Base-by-base conservation (phyloP, 2,113 vertebrate species). In the Coreoperca whiteheadi region DNA sequence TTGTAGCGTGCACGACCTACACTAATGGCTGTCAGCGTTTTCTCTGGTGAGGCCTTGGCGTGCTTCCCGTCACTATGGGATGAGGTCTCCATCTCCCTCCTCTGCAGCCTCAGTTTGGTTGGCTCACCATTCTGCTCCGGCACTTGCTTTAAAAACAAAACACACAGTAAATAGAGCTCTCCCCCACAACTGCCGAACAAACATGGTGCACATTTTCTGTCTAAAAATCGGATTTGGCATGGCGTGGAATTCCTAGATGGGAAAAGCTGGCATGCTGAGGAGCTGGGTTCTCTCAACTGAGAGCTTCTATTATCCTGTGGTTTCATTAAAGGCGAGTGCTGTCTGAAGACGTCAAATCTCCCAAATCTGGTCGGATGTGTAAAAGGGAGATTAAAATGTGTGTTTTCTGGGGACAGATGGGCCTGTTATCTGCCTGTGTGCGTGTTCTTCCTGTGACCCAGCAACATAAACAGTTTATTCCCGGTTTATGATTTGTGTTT, bases 11-110 rank as follows among this genome's bases (percentile, higher is more conserved):
- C 9, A 4, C 4, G 57, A 89, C 91, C 23, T 84, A 89, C 87
- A 4, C 2, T 68, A 41, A 75, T 51, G 61, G 56, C 25, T 80
- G 93, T 95, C 91, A 96, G 95, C 88, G 82, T 94, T 74, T 96
- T 96, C 84, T 97, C 95, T 25, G 96, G 95, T 3, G 97, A 94
- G 74, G 92, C 93, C 88, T 96, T 95, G 79, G 93, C 91, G 74
- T 96, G 96, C 81, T 96, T 97, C 90, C 92, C 95, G 16, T 95
- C 95, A 95, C 96, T 96, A 84, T 96, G 92, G 6, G 96, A 96
- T 88, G 96, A 96, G 78, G 92, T 94, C 88, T 96, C 96, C 94
- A 95, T 96, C 88, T 96, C 97, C 92, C 95, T 96, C 32, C 95
- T 91, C 6, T 76, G 96, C 56, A 75, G 94, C 82, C 69, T 93